Conservation (phyloP, 1,140 invertebrate species). For the Macrostomum lignano region DNA sequence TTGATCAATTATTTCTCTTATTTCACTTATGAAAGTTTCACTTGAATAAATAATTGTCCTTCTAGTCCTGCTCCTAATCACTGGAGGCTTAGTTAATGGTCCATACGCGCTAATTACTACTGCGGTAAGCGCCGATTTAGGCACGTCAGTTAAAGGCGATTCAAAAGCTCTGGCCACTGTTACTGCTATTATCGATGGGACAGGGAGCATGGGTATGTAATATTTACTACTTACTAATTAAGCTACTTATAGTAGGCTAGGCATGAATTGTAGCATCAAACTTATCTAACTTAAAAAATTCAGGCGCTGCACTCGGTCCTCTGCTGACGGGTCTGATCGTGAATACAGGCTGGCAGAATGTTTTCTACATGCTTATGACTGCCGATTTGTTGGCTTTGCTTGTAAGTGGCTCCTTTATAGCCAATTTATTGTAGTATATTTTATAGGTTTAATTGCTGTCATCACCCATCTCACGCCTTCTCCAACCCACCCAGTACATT, state of each 20-base stretch:
- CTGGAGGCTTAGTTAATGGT: conserved; percentile 61
- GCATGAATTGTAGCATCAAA: too few relatives aligned
- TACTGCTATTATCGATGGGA: conserved; percentile 81
- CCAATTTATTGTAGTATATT: too few relatives aligned
- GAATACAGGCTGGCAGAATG: neutral
- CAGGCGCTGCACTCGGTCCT: conserved; percentile 4
- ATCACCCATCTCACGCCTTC: too few relatives aligned
- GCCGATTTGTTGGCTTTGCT: neutral
- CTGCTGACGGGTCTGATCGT: conserved; percentile 3
- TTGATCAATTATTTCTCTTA: too few relatives aligned
- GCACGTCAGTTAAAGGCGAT: conserved; percentile 52
- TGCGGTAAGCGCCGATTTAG: conserved; percentile 68
- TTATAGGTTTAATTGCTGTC: too few relatives aligned
- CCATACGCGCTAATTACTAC: conserved; percentile 83
- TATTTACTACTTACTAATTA: too few relatives aligned
- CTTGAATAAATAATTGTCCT: too few relatives aligned
- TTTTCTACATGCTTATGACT: conserved; percentile 1
- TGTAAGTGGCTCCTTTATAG: too few relatives aligned
- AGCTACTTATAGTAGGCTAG: too few relatives aligned
- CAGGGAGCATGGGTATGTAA: conserved; percentile 63
- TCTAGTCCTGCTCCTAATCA: conserved; percentile 41
- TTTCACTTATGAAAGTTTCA: too few relatives aligned
- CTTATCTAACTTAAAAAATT: too few relatives aligned
- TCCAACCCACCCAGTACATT: too few relatives aligned
- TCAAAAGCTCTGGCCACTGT: conserved; percentile 69